Base-by-base conservation (phyloP, 1,140 invertebrate species). In the Camponotus vicinus region DNA sequence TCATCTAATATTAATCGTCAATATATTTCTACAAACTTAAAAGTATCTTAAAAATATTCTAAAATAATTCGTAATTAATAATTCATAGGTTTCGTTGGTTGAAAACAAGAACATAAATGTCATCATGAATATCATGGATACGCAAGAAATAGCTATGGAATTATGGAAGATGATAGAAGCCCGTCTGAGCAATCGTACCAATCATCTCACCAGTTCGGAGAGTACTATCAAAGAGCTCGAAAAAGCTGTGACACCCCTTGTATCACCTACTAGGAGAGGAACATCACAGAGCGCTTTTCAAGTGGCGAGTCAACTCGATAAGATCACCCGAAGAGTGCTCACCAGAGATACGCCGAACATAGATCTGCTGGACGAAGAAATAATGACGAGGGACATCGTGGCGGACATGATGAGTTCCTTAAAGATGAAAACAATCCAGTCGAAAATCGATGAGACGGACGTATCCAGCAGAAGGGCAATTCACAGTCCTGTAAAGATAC, bases 71-170 rank as follows among this genome's bases (percentile, higher is more conserved):
- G 15, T 52, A 52, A 52, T 13, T 15, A 11, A 0, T 27, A 66
- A 21, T 7, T 91, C 87, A 37, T 52, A 91, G 90, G 11, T 21
- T 9, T 89, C 3, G 85, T 92, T 0, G 32, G 1, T 40, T 27
- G 27, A 89, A n/a, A 92, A 92, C 45, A 92, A 92, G 69, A 92
- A 92, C 34, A 85, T 91, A 6, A 92, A 92, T 15, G 71, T 92
- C 21, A 75, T 92, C 13, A 88, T 92, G 13, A 92, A 91, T 15
- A 57, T 27, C 27, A 27, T 92, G 5, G 83, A 92, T 45, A 75
- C 91, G 1, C 80, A 88, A 42, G 86, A 88, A 3, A 66, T 92
- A 3, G 91, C 91, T 9, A 42, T 80, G 15, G 90, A 92, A 61
- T 67, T 92, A n/a, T 92, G 90, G 91, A 90, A 85, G 15, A 63